These are phyloP conservation scores for Metalampra italica DNA, from an alignment of 2,888 invertebrate species.

Conservation along the genomic window DNA sequence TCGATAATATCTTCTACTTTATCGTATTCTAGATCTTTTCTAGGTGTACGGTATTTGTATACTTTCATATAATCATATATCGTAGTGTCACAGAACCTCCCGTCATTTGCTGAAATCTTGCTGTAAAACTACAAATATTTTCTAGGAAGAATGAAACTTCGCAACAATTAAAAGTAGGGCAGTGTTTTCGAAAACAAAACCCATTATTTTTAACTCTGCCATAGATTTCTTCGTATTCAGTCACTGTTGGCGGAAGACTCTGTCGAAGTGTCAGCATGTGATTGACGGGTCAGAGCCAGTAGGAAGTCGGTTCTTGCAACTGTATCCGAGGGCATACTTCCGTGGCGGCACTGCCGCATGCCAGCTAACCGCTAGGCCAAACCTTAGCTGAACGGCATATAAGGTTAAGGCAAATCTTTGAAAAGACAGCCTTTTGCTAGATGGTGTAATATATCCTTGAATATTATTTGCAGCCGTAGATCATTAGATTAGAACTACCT, in stretches of 20 bases:
- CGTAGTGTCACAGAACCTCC: no score
- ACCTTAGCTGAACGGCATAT: neutral
- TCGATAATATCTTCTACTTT: neutral
- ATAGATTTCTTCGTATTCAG: no score
- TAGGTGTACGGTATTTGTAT: no score
- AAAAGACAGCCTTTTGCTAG: neutral
- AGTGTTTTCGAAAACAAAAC: no score
- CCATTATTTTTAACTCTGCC: no score
- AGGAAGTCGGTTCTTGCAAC: slow-evolving; percentile 14
- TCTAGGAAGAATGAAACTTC: no score
- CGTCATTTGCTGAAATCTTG: no score
- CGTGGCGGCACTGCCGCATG: slow-evolving; percentile 27
- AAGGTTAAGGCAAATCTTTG: neutral
- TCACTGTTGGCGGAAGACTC: neutral
- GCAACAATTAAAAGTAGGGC: no score
- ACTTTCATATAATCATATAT: no score
- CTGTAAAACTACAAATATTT: no score
- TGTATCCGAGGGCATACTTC: slow-evolving; percentile 18
- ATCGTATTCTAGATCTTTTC: neutral
- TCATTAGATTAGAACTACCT: no score
- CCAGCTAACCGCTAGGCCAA: slow-evolving; percentile 12
- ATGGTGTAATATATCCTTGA: neutral
- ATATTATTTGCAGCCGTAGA: no score
- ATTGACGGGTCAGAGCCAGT: slow-evolving; percentile 13
- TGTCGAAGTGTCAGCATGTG: neutral